Evolutionary conservation across 2,113 vertebrate genomes (phyloP).

Genomic region (Pollimyrus isidori): DNA sequence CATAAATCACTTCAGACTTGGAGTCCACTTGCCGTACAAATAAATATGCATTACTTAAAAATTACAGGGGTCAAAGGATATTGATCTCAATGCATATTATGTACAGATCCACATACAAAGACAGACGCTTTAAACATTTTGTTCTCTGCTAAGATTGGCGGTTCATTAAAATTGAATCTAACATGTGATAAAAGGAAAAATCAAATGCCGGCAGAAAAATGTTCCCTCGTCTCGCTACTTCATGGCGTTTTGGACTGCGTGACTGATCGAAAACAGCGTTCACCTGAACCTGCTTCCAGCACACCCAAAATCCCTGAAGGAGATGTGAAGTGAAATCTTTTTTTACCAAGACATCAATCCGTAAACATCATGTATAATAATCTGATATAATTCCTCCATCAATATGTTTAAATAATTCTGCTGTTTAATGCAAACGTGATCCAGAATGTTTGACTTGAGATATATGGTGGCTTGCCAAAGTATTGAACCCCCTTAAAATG

Average conservation of each 20-base stretch:
- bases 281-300: background rate
- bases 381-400: background rate
- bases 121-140: background rate
- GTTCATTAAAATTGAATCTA: background rate
- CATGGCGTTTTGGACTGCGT: background rate
- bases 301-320: background rate
- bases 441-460: background rate
- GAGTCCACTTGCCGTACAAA: background rate
- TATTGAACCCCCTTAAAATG: background rate
- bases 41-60: constrained; percentile 6
- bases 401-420: background rate
- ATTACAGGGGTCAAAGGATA: constrained; percentile 2
- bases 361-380: background rate
- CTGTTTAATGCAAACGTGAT: background rate
- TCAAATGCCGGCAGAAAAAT: background rate
- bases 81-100: constrained; percentile 2
- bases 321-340: background rate
- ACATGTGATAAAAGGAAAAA: background rate
- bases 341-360: background rate
- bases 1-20: background rate
- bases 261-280: background rate
- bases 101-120: background rate
- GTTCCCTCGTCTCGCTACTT: background rate
- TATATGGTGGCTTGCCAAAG: background rate
- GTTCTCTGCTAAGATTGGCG: background rate